Evolutionary conservation across 2,888 invertebrate genomes (phyloP).

Genomic region (Catotricha subobsoleta): DNA sequence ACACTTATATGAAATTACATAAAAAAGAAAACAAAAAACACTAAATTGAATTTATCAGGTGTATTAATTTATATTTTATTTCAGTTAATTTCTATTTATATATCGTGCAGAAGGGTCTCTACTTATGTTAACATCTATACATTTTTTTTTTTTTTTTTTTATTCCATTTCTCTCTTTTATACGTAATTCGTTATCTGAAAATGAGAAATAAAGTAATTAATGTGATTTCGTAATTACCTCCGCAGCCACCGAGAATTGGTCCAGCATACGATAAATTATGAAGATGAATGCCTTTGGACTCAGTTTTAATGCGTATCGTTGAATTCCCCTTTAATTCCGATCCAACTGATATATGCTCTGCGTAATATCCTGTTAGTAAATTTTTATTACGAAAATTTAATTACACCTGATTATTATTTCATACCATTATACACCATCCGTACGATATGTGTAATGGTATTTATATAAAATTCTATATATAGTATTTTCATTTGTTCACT

Average conservation of each 20-base stretch:
- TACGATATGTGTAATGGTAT: not conserved
- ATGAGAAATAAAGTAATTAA: not conserved
- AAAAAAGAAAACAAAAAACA: too few relatives aligned
- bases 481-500: not conserved
- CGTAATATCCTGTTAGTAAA: conserved; percentile 50
- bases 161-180: too few relatives aligned
- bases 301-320: conserved; percentile 62
- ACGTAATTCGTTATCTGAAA: too few relatives aligned
- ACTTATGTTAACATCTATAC: too few relatives aligned
- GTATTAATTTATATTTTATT: too few relatives aligned
- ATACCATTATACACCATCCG: not conserved
- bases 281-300: conserved; percentile 65
- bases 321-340: conserved; percentile 62
- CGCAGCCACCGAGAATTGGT: conserved; percentile 93
- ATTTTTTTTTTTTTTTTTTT: too few relatives aligned
- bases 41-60: too few relatives aligned
- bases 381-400: not conserved
- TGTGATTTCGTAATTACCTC: conserved; percentile 36
- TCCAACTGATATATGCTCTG: conserved; percentile 60
- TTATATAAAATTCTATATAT: not conserved
- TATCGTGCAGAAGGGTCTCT: too few relatives aligned
- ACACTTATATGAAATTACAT: too few relatives aligned
- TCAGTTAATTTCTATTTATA: too few relatives aligned
- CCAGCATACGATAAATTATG: conserved; percentile 90
- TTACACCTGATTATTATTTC: not conserved